A percentile compares a stretch with the other conserved stretches of the same genome.
These are phyloP conservation scores for Nudaria mundana DNA, from an alignment of 2,888 invertebrate genomes.

Conservation along the genomic window DNA sequence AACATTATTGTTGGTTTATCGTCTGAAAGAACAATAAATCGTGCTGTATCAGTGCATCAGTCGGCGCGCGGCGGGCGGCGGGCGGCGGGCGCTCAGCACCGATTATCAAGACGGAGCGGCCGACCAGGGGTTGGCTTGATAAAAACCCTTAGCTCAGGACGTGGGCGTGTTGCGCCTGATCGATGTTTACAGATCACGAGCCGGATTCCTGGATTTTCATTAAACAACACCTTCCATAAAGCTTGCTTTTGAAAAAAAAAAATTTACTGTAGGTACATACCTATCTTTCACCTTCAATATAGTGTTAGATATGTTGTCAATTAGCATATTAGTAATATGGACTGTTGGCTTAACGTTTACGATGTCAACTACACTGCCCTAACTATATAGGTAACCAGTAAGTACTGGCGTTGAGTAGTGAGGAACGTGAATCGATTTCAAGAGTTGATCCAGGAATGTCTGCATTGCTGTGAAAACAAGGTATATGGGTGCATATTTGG, in stretches of 20 bases:
- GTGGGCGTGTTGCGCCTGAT: conserved; percentile 16
- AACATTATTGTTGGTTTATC: conserved; percentile 13
- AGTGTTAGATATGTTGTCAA: too few species aligned
- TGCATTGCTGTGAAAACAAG: conserved; percentile 7
- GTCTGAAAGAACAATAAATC: conserved; percentile 23
- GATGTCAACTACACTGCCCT: too few species aligned
- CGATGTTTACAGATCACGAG: conserved; percentile 24
- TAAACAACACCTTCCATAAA: too few species aligned
- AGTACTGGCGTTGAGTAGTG: conserved; percentile 13
- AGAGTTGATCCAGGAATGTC: conserved; percentile 25
- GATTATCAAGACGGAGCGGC: conserved; percentile 3
- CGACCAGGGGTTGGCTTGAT: conserved; percentile 5
- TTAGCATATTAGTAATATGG: too few species aligned
- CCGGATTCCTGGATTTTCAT: too few species aligned
- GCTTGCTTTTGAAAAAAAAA: too few species aligned
- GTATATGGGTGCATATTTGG: conserved; percentile 24
- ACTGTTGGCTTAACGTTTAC: too few species aligned
- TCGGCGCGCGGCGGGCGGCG: conserved; percentile 16
- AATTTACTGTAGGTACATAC: too few species aligned
- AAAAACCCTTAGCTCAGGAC: conserved; percentile 9
- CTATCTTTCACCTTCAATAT: too few species aligned
- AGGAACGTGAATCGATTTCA: conserved; percentile 23
- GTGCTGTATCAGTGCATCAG: conserved; percentile 13
- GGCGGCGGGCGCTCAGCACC: background rate
- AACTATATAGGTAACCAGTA: too few species aligned